phyloP scores from a whole-genome alignment of 2,113 vertebrate genomes.

The Cyanocitta stelleri region DNA sequence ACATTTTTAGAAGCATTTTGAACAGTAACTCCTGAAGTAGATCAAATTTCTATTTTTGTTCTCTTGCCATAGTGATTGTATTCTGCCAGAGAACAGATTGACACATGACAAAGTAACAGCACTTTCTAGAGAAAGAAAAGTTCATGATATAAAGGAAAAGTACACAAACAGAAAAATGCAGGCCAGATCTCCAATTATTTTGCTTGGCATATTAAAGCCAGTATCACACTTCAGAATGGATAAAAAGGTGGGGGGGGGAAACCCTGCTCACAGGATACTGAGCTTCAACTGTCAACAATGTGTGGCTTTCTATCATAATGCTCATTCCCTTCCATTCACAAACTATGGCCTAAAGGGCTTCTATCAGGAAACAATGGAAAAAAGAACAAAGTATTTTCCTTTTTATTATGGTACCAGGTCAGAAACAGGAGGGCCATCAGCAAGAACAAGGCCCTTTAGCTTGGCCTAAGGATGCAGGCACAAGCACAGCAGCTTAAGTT shows the following conservation, averaged over 20 bases:
- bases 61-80: not conserved
- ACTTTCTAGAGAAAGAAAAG: not conserved
- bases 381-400: not conserved
- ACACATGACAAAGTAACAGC: not conserved
- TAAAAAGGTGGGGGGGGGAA: not conserved
- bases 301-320: not conserved
- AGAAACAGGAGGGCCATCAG: not conserved
- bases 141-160: not conserved
- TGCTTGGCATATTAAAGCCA: not conserved
- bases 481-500: not conserved
- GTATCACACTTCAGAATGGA: not conserved
- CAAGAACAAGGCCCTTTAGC: not conserved
- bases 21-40: not conserved
- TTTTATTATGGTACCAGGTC: not conserved
- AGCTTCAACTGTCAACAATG: not conserved
- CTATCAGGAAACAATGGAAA: not conserved
- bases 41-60: not conserved
- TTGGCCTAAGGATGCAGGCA: not conserved
- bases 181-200: not conserved
- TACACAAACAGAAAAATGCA: not conserved
- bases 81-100: not conserved
- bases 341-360: not conserved
- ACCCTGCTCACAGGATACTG: not conserved
- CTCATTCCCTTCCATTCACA: not conserved
- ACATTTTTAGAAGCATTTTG: slow-evolving; percentile 13